Evolutionary conservation across 2,113 vertebrate species (phyloP), one percentile per base, ranked within the genome.

Genomic region (Carettochelys insculpta): DNA sequence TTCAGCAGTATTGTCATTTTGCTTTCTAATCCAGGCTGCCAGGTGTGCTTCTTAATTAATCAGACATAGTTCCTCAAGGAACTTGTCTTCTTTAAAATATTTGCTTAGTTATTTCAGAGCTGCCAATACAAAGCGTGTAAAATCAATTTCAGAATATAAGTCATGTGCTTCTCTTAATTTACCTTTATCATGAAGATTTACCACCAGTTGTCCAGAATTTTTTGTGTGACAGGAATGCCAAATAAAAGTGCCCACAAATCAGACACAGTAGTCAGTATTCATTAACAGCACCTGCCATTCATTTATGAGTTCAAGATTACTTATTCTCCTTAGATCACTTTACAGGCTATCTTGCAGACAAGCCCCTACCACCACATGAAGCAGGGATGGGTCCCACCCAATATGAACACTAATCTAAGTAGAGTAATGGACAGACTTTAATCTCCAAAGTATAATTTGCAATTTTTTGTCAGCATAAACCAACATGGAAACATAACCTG

Each of bases 21-120:
- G 86, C 94, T 96, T 97, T 88, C 93, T 94, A 94, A 95, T 88
- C 92, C 93, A 96, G 92, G 88, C 93, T 86, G 93, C 90, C 97
- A 80, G 85, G 65, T 95, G 82, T 97, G 73, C 88, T 96, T 96
- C 95, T 96, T 97, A 96, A 94, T 94, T 95, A 97, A 97, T 92
- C 88, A 90, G 82, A 91, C 41, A 94, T 83, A 96, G 96, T 96
- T 97, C 94, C 95, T 96, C 43, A 91, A 89, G 90, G 94, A 91
- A 94, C 79, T 83, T 95, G 93, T 95, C 86, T 97, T 96, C 93
- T 94, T 94, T 97, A 96, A 96, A 94, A 92, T 94, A 89, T 92
- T 96, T 92, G 92, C 92, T 96, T 90, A 56, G 94, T 98, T 97
- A 95, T 97, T 97, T 97, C 94, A 97, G 91, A 96, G 71, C 86